Evolutionary conservation across 2,888 invertebrate genomes (phyloP).

Genomic region (Scaptomyza parva): DNA sequence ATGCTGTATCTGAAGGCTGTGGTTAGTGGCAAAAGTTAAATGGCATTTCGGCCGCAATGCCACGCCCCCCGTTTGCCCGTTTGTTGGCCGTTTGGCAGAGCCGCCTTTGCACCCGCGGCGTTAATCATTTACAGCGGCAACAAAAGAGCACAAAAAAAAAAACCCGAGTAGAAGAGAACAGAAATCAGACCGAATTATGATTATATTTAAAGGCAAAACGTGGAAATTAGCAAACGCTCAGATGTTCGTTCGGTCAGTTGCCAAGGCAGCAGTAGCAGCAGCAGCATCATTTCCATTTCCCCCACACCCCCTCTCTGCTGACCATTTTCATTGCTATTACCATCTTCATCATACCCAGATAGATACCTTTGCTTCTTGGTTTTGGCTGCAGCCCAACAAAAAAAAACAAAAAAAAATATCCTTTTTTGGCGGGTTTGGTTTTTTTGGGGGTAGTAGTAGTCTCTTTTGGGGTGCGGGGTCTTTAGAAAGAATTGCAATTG

Average conservation of each 20-base stretch:
- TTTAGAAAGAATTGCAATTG: constrained; percentile 76
- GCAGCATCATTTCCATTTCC: constrained; percentile 7
- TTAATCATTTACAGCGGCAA: constrained; percentile 71
- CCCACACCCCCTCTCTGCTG: neutral
- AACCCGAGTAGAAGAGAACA: constrained; percentile 17
- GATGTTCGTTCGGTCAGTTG: constrained; percentile 55
- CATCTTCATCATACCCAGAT: constrained; percentile 32
- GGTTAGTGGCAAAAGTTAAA: constrained; percentile 32
- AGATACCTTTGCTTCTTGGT: constrained; percentile 24
- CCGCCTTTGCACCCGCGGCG: constrained; percentile 35
- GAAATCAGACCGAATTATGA: constrained; percentile 62
- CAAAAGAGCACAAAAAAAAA: constrained; percentile 40
- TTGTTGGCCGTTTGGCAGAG: too few relatives aligned
- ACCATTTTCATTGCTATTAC: constrained; percentile 17
- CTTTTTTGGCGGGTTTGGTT: constrained; percentile 38
- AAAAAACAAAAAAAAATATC: too few relatives aligned
- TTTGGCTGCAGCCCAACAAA: constrained; percentile 60
- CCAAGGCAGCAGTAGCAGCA: constrained; percentile 63
- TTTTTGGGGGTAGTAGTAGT: too few relatives aligned
- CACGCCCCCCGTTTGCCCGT: constrained; percentile 19
- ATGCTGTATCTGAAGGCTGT: constrained; percentile 27
- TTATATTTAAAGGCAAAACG: constrained; percentile 57
- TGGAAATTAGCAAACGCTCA: constrained; percentile 58
- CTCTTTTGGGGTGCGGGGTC: constrained; percentile 18
- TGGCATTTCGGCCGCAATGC: constrained; percentile 5